Percentiles rank a stretch among this genome's conserved stretches.
Evolutionary conservation across 1,140 invertebrate genomes (phyloP).

Genomic region (Bombus waltoni): DNA sequence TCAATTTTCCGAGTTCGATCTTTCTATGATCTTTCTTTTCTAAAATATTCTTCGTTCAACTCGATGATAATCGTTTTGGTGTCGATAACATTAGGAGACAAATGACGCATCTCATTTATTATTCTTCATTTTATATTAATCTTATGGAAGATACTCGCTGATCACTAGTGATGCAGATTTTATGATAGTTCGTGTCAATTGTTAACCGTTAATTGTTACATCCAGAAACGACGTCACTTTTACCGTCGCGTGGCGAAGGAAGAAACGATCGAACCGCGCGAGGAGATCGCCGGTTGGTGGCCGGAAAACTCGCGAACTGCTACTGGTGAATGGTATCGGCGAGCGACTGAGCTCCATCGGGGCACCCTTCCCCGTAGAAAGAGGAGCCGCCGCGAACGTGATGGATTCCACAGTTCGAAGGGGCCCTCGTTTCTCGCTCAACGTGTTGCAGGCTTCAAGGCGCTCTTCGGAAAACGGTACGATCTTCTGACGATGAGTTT

Average conservation of each 20-base stretch:
- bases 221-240: not conserved
- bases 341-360: constrained; percentile 33
- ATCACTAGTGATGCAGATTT: not conserved
- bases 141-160: not conserved
- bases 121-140: not conserved
- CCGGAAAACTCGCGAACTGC: constrained; percentile 67
- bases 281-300: constrained; percentile 1
- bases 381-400: constrained; percentile 68
- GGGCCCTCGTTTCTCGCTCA: constrained; percentile 45
- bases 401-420: constrained; percentile 68
- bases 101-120: not conserved
- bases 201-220: not conserved
- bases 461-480: not conserved
- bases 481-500: not conserved
- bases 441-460: constrained; percentile 48
- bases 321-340: constrained; percentile 61
- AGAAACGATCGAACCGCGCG: constrained; percentile 7
- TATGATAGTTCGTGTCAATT: too few relatives aligned
- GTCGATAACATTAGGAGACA: not conserved
- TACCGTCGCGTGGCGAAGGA: not conserved
- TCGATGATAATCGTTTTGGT: too few relatives aligned
- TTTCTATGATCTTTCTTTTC: not conserved
- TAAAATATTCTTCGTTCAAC: too few relatives aligned
- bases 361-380: constrained; percentile 65
- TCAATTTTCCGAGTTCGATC: not conserved